These are phyloP conservation scores for Cremastinae sp. DNA, from an alignment of 2,888 invertebrate genomes.

Conservation along the genomic window DNA sequence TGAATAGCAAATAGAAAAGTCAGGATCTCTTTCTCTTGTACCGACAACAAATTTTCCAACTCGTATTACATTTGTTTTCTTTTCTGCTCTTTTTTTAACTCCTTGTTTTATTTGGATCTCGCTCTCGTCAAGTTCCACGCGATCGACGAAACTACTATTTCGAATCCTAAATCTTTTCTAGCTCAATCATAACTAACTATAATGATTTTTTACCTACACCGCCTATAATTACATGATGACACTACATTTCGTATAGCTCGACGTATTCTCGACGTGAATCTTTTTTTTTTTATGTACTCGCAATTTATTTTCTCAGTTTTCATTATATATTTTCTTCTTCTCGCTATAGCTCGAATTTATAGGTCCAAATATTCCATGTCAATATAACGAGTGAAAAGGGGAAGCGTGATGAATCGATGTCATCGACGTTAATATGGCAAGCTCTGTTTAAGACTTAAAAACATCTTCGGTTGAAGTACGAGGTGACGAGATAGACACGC, in stretches of 20 bases:
- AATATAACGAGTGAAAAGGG: constrained; percentile 18
- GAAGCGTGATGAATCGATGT: constrained; percentile 30
- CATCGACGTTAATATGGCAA: constrained; percentile 48
- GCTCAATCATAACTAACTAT: constrained; percentile 40
- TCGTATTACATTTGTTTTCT: background rate
- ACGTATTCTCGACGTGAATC: constrained; percentile 40
- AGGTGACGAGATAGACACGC: constrained; percentile 16
- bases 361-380: constrained; percentile 19
- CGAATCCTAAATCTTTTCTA: constrained; percentile 31
- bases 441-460: constrained; percentile 45
- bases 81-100: background rate
- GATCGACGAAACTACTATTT: constrained; percentile 41
- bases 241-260: constrained; percentile 55
- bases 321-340: background rate
- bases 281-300: background rate
- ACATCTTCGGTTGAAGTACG: constrained; percentile 43
- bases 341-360: constrained; percentile 32
- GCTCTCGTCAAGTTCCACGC: background rate
- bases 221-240: constrained; percentile 52
- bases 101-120: background rate
- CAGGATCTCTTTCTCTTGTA: constrained; percentile 3
- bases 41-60: constrained; percentile 34
- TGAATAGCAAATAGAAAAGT: constrained; percentile 33
- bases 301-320: background rate
- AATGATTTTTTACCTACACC: constrained; percentile 32